A percentile compares a stretch with the other conserved stretches of the same genome.
Conservation (phyloP, 2,888 invertebrate species). For the Cheilosia soror region DNA sequence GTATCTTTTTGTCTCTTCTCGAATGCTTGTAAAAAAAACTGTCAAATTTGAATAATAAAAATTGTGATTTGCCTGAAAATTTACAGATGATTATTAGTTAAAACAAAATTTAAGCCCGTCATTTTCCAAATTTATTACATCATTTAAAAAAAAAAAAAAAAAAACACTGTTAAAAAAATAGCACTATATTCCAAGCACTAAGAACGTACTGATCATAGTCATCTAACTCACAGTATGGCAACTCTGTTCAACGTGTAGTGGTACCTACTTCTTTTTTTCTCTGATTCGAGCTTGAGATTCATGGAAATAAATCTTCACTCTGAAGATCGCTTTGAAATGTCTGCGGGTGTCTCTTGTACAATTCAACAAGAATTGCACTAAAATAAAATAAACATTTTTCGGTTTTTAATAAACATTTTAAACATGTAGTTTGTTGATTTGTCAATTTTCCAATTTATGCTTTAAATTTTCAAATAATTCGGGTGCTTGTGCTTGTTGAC, state of each 20-base stretch:
- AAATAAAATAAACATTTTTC: neutral
- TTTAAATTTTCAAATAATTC: constrained; percentile 16
- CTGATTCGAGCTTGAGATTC: constrained; percentile 1
- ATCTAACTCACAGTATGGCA: neutral
- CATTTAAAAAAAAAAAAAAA: too few species aligned
- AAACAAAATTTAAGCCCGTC: too few species aligned
- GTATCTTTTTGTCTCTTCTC: too few species aligned
- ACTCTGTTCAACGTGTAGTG: constrained; percentile 2
- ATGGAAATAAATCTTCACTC: constrained; percentile 10
- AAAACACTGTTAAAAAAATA: too few species aligned
- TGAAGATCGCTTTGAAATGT: constrained; percentile 8
- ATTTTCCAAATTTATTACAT: too few species aligned
- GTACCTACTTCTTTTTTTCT: neutral
- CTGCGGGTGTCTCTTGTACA: constrained; percentile 1
- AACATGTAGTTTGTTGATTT: constrained; percentile 3
- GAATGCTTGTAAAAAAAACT: too few species aligned
- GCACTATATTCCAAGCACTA: neutral
- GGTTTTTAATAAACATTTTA: neutral
- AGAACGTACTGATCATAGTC: constrained; percentile 1
- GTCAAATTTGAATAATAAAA: too few species aligned
- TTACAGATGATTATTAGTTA: too few species aligned
- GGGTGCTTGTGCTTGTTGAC: neutral
- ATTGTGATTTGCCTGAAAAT: too few species aligned
- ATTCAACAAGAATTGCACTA: neutral
- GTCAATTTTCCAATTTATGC: too few species aligned